Evolutionary conservation across 2,797 vertebrate genomes (phyloP), one percentile per base, ranked within the genome.

Genomic region (Liparis tanakae): DNA sequence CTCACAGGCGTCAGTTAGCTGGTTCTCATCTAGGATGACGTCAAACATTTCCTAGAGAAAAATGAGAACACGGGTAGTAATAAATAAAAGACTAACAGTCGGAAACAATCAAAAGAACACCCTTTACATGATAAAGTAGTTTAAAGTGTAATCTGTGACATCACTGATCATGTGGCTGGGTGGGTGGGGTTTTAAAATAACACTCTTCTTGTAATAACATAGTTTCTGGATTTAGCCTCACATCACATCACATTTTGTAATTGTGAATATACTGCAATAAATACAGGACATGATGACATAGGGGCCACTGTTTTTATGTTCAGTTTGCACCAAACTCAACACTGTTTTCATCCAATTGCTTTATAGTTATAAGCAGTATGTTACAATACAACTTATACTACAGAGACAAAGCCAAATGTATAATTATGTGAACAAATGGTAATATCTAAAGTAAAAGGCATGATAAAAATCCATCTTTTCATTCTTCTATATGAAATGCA

Each of bases 1-100:
- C 87, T 99, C 98, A 91, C 98, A 99, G 60, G 98, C 98, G 67
- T 99, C 98, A 67, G 96, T 95, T 17, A 99, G 94, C 93, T 99
- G 98, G 92, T 99, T 99, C 93, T 99, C 98, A 76, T 99, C 98
- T 89, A 99, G 90, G 90, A 99, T 99, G 76, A 99, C 96, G 68
- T 99, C 98, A 68, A 98, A 99, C 92, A 96, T 94, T 92, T 99
- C 98, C 98, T 99, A 83, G 62, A 76, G 81, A 15, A 74, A 82
- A 70, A 55, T 25, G 8, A 64, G 44, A 75, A 18, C 1, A 50
- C 41, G 13, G 20, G 39, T 17, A 54, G 43, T 10, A 68, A 18
- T 5, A 54, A 51, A 53, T 17, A 22, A 62, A 70, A 17, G 25
- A 50, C 2, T 30, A 39, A 14, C 17, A 43, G 22, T 0, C 33